Percentiles rank a stretch among this genome's conserved stretches.
These are phyloP conservation scores for Tenthredo distinguenda DNA, from an alignment of 2,888 invertebrate species.

Conservation along the genomic window DNA sequence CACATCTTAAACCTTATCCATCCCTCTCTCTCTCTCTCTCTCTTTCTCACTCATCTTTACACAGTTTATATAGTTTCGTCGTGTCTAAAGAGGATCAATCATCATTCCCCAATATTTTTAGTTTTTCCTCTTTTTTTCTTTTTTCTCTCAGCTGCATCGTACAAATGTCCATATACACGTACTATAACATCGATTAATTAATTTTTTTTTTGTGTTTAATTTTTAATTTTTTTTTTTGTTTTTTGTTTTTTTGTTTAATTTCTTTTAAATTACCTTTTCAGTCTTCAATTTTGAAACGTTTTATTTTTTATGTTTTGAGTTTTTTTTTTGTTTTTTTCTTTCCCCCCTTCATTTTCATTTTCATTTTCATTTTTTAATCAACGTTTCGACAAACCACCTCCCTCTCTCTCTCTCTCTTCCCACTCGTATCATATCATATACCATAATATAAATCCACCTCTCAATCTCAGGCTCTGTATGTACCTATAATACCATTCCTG, in stretches of 20 bases:
- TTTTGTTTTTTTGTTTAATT: neutral
- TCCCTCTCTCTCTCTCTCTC: neutral
- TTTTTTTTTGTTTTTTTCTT: neutral
- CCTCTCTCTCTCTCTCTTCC: neutral
- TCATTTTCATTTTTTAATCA: neutral
- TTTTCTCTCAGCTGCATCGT: neutral
- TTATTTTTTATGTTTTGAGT: neutral
- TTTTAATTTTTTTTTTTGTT: neutral
- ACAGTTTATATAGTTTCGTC: neutral
- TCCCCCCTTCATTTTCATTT: neutral
- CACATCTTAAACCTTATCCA: neutral
- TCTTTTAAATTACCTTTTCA: slow-evolving; percentile 53
- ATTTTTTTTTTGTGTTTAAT: neutral
- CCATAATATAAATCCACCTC: neutral
- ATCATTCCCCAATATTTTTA: neutral
- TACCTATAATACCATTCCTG: slow-evolving; percentile 46
- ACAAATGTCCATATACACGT: neutral
- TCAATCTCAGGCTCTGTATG: slow-evolving; percentile 44
- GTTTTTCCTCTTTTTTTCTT: neutral
- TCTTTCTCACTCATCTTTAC: neutral
- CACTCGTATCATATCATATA: neutral
- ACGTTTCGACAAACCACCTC: neutral
- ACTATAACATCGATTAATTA: neutral
- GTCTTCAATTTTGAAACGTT: slow-evolving; percentile 58
- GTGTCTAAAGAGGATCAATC: neutral